Base-by-base conservation (phyloP, 2,797 vertebrate species). In the Leptoclinus maculatus region DNA sequence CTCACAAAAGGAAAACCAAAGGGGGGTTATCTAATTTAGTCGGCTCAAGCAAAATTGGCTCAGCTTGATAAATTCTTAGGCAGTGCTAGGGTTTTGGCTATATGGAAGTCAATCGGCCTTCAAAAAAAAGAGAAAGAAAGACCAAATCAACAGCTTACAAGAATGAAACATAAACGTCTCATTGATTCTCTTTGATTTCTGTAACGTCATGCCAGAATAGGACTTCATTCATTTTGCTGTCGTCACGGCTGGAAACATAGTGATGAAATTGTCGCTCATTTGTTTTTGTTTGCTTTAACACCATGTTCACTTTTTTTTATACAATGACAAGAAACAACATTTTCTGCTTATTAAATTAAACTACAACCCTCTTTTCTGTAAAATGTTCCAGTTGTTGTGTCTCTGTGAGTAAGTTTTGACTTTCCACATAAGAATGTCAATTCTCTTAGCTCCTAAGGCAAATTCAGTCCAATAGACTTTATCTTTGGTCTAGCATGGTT, bases 191-290 rank as follows among this genome's bases (percentile, higher is more conserved):
- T 32, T 68, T 29, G 10, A 29, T 66, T 51, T 2, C 5, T 21
- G 11, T 4, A 34, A 21, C 19, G 11, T 57, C 10, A 21, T 47
- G 7, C 7, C 32, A 53, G 3, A 49, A 21, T 21, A 16, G 11
- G 14, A 27, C 29, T 27, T 7, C 2, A 12, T 49, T 56, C 0
- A 56, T 64, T 39, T 49, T 51, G 10, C 23, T 11, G n/a, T 34
- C 21, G 19, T 67, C 29, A 23, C 0, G 2, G 70, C 19, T 79
- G 79, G 81, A 86, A 80, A 45, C 80, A 87, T 87, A 87, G 83
- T 91, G 87, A 45, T 92, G 87, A 88, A 88, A 86, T 14, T 84
- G 80, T 58, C 54, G 73, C 76, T 76, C 59, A 68, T 83, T 75
- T 66, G 38, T 56, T 83, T 76, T 8, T 54, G 23, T 36, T 60